Evolutionary conservation across 1,140 invertebrate genomes (phyloP).

Genomic region (Manduca sexta): DNA sequence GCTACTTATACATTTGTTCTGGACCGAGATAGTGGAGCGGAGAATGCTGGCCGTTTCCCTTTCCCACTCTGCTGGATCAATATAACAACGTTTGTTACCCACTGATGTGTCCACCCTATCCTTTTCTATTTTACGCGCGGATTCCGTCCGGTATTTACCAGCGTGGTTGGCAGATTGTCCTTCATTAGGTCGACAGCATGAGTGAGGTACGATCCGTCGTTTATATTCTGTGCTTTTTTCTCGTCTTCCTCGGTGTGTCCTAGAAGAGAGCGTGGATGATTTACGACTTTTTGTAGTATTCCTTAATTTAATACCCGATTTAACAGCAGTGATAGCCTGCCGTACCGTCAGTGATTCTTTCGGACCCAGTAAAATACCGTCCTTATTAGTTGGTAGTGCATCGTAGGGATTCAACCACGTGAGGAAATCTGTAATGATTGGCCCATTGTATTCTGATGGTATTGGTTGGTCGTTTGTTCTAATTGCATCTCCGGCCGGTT

Average conservation of each 20-base stretch:
- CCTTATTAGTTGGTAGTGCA: slow-evolving; percentile 49
- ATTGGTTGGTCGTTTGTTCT: slow-evolving; percentile 41
- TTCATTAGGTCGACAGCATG: slow-evolving; percentile 53
- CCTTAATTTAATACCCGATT: slow-evolving; percentile 57
- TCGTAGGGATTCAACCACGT: slow-evolving; percentile 67
- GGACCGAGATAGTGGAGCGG: slow-evolving; percentile 60
- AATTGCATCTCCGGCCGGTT: slow-evolving; percentile 32
- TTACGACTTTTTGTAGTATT: slow-evolving; percentile 67
- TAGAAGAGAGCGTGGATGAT: slow-evolving; percentile 63
- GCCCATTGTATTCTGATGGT: slow-evolving; percentile 56
- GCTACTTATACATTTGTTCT: slow-evolving; percentile 48
- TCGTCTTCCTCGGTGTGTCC: slow-evolving; percentile 61
- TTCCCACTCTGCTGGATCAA: slow-evolving; percentile 68
- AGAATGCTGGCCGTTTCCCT: slow-evolving; percentile 64
- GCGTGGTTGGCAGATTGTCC: slow-evolving; percentile 24
- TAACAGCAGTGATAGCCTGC: slow-evolving; percentile 63
- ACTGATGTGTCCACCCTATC: slow-evolving; percentile 61
- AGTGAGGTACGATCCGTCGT: slow-evolving; percentile 50
- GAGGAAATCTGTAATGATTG: slow-evolving; percentile 68
- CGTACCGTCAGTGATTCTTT: slow-evolving; percentile 65
- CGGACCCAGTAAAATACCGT: slow-evolving; percentile 45
- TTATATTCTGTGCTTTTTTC: slow-evolving; percentile 63
- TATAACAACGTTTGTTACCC: slow-evolving; percentile 72
- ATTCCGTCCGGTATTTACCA: slow-evolving; percentile 59
- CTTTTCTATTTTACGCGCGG: slow-evolving; percentile 49